Conservation (phyloP, 2,113 vertebrate species). For the Prochilodus magdalenae region DNA sequence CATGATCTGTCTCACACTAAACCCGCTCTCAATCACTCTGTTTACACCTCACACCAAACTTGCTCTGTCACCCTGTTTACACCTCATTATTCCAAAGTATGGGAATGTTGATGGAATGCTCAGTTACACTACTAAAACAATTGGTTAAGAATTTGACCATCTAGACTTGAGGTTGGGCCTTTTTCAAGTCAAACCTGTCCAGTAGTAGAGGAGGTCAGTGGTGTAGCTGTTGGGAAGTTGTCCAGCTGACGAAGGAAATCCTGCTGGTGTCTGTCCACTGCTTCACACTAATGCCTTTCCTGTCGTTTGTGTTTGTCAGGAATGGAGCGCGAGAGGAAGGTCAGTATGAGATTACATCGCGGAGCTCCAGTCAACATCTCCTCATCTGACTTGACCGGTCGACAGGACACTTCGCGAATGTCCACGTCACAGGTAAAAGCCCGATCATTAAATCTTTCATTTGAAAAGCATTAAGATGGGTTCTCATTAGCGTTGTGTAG, state of each 20-base stretch:
- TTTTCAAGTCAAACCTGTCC: not conserved
- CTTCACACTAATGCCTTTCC: not conserved
- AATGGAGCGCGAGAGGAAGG: conserved; percentile 94
- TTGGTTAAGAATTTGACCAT: no score
- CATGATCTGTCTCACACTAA: no score
- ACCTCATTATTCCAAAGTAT: no score
- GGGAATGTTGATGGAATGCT: no score
- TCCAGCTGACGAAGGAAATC: not conserved
- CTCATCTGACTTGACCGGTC: conserved; percentile 93
- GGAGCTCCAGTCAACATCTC: conserved; percentile 95
- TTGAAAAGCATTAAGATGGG: not conserved
- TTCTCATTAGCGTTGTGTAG: not conserved
- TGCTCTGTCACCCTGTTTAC: no score
- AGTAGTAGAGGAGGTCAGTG: not conserved
- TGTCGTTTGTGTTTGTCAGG: conserved; percentile 72
- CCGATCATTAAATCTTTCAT: not conserved
- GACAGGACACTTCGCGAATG: conserved; percentile 95
- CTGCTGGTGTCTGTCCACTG: not conserved
- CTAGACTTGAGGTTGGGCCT: no score
- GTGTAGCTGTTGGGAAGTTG: not conserved
- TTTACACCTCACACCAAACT: no score
- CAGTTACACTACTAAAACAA: no score
- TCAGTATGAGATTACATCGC: conserved; percentile 96
- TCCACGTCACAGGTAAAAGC: conserved; percentile 92
- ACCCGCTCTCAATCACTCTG: no score